Percentiles rank a stretch among this genome's conserved stretches.
phyloP scores from a whole-genome alignment of 1,140 invertebrate genomes.

The Drosophila trapezifrons region DNA sequence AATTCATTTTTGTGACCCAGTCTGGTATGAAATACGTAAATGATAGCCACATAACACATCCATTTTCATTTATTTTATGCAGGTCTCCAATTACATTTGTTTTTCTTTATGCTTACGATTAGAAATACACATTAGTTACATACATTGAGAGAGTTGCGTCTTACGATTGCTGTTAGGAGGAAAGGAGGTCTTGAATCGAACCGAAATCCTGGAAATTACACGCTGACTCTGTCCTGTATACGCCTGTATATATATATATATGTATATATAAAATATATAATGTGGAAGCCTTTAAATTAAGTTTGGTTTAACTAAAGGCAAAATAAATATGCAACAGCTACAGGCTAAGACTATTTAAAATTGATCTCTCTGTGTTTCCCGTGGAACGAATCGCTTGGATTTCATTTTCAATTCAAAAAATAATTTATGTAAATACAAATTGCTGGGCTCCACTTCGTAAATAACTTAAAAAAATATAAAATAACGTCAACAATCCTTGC shows the following conservation, averaged over 20 bases:
- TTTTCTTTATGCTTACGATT: slow-evolving; percentile 34
- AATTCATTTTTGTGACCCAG: too few relatives aligned
- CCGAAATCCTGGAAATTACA: slow-evolving; percentile 34
- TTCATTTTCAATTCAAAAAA: slow-evolving; percentile 33
- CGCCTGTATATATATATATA: slow-evolving; percentile 9
- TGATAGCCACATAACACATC: slow-evolving; percentile 9
- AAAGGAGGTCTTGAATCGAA: slow-evolving; percentile 22
- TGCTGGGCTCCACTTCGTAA: slow-evolving; percentile 2
- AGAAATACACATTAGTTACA: slow-evolving; percentile 54
- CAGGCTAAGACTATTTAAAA: slow-evolving; percentile 21
- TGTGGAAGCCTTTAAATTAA: slow-evolving; percentile 55
- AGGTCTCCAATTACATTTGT: slow-evolving; percentile 48
- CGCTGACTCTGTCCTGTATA: slow-evolving; percentile 9
- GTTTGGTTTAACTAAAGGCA: slow-evolving; percentile 50
- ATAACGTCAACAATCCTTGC: slow-evolving; percentile 62
- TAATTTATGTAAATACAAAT: slow-evolving; percentile 39
- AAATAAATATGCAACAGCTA: slow-evolving; percentile 67
- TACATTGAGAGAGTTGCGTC: slow-evolving; percentile 43
- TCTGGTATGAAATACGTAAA: too few relatives aligned
- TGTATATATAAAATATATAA: slow-evolving; percentile 36
- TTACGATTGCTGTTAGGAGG: slow-evolving; percentile 11
- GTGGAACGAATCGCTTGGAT: slow-evolving; percentile 48
- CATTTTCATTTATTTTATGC: slow-evolving; percentile 38
- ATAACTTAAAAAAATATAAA: slow-evolving; percentile 56
- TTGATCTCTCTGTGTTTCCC: slow-evolving; percentile 12